Evolutionary conservation across 2,888 invertebrate genomes (phyloP).

Genomic region (Drosophila meridionalis): DNA sequence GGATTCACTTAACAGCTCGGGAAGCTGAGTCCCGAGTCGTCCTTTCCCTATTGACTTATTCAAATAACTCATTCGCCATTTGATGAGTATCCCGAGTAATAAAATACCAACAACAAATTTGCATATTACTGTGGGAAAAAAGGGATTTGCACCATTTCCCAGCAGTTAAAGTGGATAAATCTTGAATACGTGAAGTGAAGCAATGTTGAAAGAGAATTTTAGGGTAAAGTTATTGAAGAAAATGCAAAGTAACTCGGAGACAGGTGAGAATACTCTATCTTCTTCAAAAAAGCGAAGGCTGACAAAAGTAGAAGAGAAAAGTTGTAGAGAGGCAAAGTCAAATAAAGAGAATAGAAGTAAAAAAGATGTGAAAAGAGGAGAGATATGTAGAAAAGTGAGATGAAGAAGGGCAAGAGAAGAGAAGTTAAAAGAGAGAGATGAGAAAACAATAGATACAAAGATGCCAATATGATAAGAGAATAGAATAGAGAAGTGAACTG

Average conservation of each 20-base stretch:
- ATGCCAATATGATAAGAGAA: no score
- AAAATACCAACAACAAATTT: slow-evolving; percentile 51
- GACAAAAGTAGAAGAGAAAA: background rate
- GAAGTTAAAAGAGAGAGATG: background rate
- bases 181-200: slow-evolving; percentile 1
- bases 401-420: no score
- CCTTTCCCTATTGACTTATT: slow-evolving; percentile 67
- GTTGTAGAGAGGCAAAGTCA: background rate
- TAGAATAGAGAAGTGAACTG: background rate
- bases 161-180: slow-evolving; percentile 20
- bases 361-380: no score
- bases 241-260: background rate
- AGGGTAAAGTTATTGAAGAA: slow-evolving; percentile 8
- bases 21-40: background rate
- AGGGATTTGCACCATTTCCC: slow-evolving; percentile 29
- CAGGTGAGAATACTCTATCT: background rate
- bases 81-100: slow-evolving; percentile 58
- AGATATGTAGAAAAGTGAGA: no score
- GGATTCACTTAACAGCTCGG: slow-evolving; percentile 4
- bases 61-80: slow-evolving; percentile 72
- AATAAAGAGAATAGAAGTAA: background rate
- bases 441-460: background rate
- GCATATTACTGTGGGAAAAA: slow-evolving; percentile 27
- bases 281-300: no score
- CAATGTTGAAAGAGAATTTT: slow-evolving; percentile 24